Conservation (phyloP, 2,888 invertebrate species). For the Erebia aethiops region DNA sequence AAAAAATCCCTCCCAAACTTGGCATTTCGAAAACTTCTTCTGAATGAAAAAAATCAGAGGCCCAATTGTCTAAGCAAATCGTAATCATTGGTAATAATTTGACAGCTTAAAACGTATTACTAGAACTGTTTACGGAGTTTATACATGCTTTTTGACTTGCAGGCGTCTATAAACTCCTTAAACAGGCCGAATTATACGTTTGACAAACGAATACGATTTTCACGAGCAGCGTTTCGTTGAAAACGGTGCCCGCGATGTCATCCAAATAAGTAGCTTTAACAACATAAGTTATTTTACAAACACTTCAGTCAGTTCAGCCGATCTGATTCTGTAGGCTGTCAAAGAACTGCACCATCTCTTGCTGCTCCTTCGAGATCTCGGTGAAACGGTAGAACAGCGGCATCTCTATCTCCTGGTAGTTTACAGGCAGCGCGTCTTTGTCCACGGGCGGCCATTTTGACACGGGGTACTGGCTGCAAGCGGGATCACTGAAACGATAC, state of each 20-base stretch:
- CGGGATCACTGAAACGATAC: conserved; percentile 56
- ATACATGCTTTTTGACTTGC: too few species aligned
- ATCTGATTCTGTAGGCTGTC: conserved; percentile 45
- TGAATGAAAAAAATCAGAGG: too few species aligned
- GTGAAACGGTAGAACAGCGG: conserved; percentile 43
- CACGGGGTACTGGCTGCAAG: conserved; percentile 44
- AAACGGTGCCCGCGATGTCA: neutral
- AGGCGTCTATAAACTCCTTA: too few species aligned
- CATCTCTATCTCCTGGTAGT: conserved; percentile 54
- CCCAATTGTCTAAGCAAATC: too few species aligned
- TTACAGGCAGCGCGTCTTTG: conserved; percentile 30
- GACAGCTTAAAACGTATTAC: too few species aligned
- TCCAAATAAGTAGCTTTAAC: neutral
- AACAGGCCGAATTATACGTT: too few species aligned
- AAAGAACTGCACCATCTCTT: conserved; percentile 56
- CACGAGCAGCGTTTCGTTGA: neutral
- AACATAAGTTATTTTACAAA: conserved; percentile 11
- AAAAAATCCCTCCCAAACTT: too few species aligned
- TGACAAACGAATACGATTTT: too few species aligned
- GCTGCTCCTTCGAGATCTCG: conserved; percentile 47
- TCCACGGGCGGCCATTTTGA: conserved; percentile 53
- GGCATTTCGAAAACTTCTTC: too few species aligned
- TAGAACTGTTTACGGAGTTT: too few species aligned
- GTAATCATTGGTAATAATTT: too few species aligned
- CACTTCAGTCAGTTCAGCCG: conserved; percentile 35